A percentile compares a stretch with the other conserved stretches of the same genome.
These are phyloP conservation scores for Brachionus manjavacas DNA, from an alignment of 1,140 invertebrate species.

Conservation along the genomic window DNA sequence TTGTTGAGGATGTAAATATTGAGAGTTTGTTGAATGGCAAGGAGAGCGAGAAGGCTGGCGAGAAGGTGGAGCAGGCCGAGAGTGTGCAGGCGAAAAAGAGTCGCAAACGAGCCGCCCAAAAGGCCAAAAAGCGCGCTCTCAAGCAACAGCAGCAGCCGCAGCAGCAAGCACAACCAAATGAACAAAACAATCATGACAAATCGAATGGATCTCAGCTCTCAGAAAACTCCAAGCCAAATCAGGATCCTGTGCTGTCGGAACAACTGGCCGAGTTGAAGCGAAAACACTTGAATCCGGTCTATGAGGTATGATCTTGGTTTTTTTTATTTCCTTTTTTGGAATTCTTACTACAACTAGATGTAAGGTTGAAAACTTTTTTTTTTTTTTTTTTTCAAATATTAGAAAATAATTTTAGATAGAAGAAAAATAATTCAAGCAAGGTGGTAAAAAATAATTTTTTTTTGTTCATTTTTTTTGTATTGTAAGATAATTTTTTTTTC, in stretches of 20 bases:
- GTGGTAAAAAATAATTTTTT: no score
- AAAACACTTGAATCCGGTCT: constrained; percentile 37
- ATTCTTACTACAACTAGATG: no score
- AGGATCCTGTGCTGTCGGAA: background rate
- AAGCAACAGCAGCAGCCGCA: background rate
- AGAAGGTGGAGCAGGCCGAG: background rate
- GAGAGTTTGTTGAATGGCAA: constrained; percentile 20
- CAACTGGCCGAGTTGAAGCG: constrained; percentile 33
- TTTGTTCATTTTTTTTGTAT: no score
- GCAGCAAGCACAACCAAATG: no score
- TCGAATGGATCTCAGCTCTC: background rate
- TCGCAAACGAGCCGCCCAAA: constrained; percentile 10
- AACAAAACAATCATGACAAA: background rate
- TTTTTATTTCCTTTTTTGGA: no score
- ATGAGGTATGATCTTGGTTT: background rate
- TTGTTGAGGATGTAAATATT: constrained; percentile 42
- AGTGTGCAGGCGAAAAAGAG: background rate
- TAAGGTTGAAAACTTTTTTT: no score
- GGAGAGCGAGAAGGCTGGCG: background rate
- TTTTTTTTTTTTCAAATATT: no score
- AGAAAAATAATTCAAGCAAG: no score
- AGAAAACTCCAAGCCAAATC: background rate
- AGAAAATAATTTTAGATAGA: no score
- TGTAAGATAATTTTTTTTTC: no score
- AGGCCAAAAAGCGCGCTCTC: constrained; percentile 10